phyloP scores from a whole-genome alignment of 2,888 invertebrate species.

The Diadegma fenestrale region DNA sequence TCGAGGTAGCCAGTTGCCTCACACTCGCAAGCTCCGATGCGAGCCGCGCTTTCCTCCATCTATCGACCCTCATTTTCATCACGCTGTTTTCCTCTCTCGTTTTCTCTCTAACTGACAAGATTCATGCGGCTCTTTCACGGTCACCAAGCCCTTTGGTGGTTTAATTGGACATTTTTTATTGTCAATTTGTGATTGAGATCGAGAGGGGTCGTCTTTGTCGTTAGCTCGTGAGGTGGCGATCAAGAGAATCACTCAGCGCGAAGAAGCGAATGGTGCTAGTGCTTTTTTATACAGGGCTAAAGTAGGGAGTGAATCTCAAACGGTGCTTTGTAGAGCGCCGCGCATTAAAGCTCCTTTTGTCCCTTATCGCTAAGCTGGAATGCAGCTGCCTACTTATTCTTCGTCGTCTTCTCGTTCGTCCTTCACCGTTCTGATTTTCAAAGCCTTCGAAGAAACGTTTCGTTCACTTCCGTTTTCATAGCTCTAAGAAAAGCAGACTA shows the following conservation, averaged over 20 bases:
- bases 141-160: conserved; percentile 72
- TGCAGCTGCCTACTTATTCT: conserved; percentile 60
- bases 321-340: conserved; percentile 77
- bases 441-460: conserved; percentile 48
- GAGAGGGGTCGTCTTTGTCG: conserved; percentile 73
- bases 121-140: conserved; percentile 45
- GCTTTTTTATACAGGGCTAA: conserved; percentile 34
- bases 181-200: conserved; percentile 84
- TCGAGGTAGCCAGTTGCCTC: conserved; percentile 65
- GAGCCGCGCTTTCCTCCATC: conserved; percentile 39
- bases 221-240: conserved; percentile 59
- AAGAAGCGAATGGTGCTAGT: conserved; percentile 43
- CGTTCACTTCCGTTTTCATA: conserved; percentile 49
- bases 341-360: conserved; percentile 80
- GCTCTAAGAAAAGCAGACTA: conserved; percentile 38
- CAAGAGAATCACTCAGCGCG: conserved; percentile 61
- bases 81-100: conserved; percentile 45
- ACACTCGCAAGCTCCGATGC: conserved; percentile 53
- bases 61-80: conserved; percentile 61
- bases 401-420: conserved; percentile 16
- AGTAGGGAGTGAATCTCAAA: conserved; percentile 73
- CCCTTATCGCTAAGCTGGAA: conserved; percentile 76
- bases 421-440: conserved; percentile 34
- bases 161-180: conserved; percentile 85
- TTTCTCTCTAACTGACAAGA: conserved; percentile 56